Evolutionary conservation across 2,797 vertebrate genomes (phyloP).

Genomic region (Poeciliopsis presidionis): DNA sequence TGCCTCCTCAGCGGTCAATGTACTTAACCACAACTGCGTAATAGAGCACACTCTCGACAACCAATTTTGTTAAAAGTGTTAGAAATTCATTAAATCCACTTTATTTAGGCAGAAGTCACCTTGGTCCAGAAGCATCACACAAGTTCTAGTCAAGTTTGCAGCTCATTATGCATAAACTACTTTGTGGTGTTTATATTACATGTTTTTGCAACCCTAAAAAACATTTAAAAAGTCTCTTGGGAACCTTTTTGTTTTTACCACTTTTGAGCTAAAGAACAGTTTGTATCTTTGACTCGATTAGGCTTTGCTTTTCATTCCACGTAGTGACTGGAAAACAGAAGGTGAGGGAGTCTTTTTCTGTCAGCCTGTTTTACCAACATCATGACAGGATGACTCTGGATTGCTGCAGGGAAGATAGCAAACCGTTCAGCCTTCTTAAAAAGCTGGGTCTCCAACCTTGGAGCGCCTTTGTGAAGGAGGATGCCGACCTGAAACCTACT

Average conservation of each 20-base stretch:
- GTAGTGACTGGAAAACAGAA: slow-evolving; percentile 22
- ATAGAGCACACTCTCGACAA: not conserved
- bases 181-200: slow-evolving; percentile 16
- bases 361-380: slow-evolving; percentile 31
- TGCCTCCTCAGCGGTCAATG: not conserved
- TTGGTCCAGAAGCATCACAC: not conserved
- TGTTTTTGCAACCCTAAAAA: slow-evolving; percentile 25
- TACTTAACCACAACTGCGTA: not conserved
- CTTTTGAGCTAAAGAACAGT: slow-evolving; percentile 19
- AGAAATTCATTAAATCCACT: not conserved
- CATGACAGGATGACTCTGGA: slow-evolving; percentile 32
- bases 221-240: slow-evolving; percentile 3
- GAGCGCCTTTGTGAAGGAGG: slow-evolving; percentile 42
- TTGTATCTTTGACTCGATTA: slow-evolving; percentile 8
- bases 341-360: slow-evolving; percentile 29
- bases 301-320: slow-evolving; percentile 28
- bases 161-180: slow-evolving; percentile 20
- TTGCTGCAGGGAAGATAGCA: slow-evolving; percentile 22
- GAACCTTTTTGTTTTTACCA: slow-evolving; percentile 29
- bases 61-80: not conserved
- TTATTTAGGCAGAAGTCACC: not conserved
- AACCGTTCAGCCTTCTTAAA: slow-evolving; percentile 25
- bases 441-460: slow-evolving; percentile 30
- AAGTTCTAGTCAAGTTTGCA: not conserved
- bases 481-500: slow-evolving; percentile 32